These are phyloP conservation scores for Cyphomyrus plagiostoma DNA, from an alignment of 2,113 vertebrate species.

Conservation along the genomic window DNA sequence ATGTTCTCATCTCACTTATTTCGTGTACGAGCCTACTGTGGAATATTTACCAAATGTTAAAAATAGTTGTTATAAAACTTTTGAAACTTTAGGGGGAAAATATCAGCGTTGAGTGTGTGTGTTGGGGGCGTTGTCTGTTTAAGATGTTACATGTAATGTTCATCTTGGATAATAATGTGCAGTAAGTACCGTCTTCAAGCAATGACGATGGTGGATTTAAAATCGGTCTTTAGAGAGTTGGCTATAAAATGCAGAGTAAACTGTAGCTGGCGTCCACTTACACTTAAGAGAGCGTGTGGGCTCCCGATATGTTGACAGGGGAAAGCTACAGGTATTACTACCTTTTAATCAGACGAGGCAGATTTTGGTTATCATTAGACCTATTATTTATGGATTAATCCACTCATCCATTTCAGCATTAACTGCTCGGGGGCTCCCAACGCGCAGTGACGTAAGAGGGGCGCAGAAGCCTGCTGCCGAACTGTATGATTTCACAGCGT, in stretches of 20 bases:
- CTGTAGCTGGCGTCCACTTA: not conserved
- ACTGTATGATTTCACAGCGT: not conserved
- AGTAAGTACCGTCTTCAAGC: not conserved
- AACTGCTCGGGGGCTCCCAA: not conserved
- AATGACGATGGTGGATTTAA: not conserved
- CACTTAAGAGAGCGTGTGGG: not conserved
- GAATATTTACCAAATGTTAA: not conserved
- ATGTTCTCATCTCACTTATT: not conserved
- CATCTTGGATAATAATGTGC: not conserved
- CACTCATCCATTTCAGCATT: not conserved
- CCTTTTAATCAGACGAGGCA: not conserved
- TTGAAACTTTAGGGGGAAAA: not conserved
- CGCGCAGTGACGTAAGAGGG: not conserved
- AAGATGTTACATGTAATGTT: not conserved
- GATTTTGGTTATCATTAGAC: not conserved
- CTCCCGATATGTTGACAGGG: not conserved
- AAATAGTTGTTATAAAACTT: not conserved
- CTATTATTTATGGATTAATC: not conserved
- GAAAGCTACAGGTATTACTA: not conserved
- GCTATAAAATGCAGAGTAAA: not conserved
- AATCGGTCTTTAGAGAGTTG: not conserved
- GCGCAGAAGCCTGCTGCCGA: not conserved
- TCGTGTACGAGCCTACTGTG: not conserved
- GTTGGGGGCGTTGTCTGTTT: not conserved
- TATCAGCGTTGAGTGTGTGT: not conserved